Conservation (phyloP, 2,113 vertebrate species). For the Aramus guarauna region DNA sequence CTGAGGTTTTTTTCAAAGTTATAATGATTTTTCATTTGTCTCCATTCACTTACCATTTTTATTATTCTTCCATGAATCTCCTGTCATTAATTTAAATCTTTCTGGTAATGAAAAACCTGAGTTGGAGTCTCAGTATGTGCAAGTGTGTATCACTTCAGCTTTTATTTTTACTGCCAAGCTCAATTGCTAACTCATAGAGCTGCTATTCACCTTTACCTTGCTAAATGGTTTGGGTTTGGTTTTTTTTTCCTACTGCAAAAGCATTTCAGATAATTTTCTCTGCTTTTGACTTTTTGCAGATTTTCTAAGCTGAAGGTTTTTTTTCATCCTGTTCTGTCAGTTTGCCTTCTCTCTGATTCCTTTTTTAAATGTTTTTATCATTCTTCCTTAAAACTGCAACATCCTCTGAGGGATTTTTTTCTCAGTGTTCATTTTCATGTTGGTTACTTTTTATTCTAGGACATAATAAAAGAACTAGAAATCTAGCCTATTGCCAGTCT, state of each 20-base stretch:
- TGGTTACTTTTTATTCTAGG: neutral
- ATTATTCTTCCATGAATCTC: neutral
- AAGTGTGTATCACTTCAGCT: neutral
- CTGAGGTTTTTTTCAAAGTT: neutral
- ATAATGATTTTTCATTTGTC: neutral
- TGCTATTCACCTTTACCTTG: neutral
- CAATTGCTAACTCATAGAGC: neutral
- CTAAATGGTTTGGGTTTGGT: neutral
- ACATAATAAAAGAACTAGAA: neutral
- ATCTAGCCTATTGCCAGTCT: neutral
- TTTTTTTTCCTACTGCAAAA: neutral
- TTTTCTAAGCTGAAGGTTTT: neutral
- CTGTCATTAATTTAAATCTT: constrained; percentile 25
- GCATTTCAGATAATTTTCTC: neutral
- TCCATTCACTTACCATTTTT: neutral
- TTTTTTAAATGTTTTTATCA: neutral
- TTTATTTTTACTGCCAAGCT: neutral
- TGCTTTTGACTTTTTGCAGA: neutral
- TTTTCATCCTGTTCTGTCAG: neutral
- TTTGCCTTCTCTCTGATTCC: neutral
- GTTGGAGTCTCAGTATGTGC: neutral
- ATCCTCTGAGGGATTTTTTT: neutral
- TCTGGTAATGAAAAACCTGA: neutral
- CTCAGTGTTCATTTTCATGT: neutral
- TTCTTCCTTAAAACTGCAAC: neutral